Evolutionary conservation across 2,113 vertebrate species (phyloP).

Genomic region (Cyprinodon brontotheroides): DNA sequence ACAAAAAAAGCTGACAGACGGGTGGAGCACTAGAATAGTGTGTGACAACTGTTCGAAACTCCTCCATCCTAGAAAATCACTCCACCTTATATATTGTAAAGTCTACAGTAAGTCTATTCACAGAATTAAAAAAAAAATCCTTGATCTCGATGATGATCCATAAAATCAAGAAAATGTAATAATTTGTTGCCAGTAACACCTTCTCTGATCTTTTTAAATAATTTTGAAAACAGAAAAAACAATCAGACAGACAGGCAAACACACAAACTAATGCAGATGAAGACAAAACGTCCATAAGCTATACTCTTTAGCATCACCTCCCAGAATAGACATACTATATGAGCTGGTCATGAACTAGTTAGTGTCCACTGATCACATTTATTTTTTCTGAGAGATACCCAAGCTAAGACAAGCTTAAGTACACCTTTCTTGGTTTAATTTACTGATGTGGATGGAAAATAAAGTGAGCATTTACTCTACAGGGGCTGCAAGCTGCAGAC

Average conservation of each 20-base stretch:
- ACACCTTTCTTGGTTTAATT: constrained; percentile 49
- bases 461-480: constrained; percentile 64
- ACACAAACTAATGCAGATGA: too few species aligned
- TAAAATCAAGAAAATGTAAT: too few species aligned
- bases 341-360: constrained; percentile 25
- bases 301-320: constrained; percentile 9
- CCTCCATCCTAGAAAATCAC: constrained; percentile 1
- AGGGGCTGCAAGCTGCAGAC: constrained; percentile 58
- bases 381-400: constrained; percentile 14
- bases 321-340: constrained; percentile 21
- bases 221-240: too few species aligned
- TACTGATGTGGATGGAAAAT: constrained; percentile 54
- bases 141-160: too few species aligned
- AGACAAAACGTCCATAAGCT: not conserved
- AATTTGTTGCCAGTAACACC: too few species aligned
- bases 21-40: not conserved
- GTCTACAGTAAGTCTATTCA: too few species aligned
- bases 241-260: too few species aligned
- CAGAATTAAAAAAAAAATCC: too few species aligned
- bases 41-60: constrained; percentile 34
- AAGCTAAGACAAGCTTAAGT: constrained; percentile 32
- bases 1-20: constrained; percentile 11
- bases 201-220: too few species aligned
- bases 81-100: too few species aligned
- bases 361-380: constrained; percentile 39